Evolutionary conservation across 2,113 vertebrate genomes (phyloP), one percentile per base, ranked within the genome.

Genomic region (Ochotona curzoniae): DNA sequence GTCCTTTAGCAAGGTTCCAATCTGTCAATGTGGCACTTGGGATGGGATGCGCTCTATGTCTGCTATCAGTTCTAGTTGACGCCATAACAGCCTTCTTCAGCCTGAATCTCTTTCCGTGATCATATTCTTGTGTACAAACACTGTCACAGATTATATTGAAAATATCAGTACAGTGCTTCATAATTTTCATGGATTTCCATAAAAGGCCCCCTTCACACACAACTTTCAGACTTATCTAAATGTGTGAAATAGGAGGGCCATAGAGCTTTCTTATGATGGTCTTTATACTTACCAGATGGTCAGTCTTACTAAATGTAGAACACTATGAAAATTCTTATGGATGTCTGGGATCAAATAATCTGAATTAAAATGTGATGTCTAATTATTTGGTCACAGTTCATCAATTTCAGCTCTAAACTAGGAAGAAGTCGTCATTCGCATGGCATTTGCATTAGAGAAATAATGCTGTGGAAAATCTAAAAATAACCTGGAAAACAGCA

Each of bases 401-500:
- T 97, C 97, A 94, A 85, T 92, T 97, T 96, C 54, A 8, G 23
- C 88, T 97, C 76, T 94, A 97, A 98, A 94, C 51, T 97, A 96
- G 84, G 84, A 96, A 96, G 90, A 94, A 97, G 91, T 74, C 94
- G 91, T 93, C 84, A 92, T 96, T 97, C 74, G 89, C 83, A 82
- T 96, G 96, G 88, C 91, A 87, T 96, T 96, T 90, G 49, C 70
- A 93, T 94, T 91, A 95, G 87, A 90, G 88, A 71, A 97, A 96
- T 96, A 89, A 91, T 93, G 95, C 69, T 94, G 88, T 95, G 84
- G 95, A 97, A 97, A 97, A 95, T 92, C 79, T 96, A 95, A 97
- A 98, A 97, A 96, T 97, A 98, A 97, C 98, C 96, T 94, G 92
- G 90, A 98, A 97, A 94, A 96, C 78, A 90, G 87, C 63, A 83